Conservation (phyloP, 1,140 invertebrate genomes). For the Drosophila lacertosa region DNA sequence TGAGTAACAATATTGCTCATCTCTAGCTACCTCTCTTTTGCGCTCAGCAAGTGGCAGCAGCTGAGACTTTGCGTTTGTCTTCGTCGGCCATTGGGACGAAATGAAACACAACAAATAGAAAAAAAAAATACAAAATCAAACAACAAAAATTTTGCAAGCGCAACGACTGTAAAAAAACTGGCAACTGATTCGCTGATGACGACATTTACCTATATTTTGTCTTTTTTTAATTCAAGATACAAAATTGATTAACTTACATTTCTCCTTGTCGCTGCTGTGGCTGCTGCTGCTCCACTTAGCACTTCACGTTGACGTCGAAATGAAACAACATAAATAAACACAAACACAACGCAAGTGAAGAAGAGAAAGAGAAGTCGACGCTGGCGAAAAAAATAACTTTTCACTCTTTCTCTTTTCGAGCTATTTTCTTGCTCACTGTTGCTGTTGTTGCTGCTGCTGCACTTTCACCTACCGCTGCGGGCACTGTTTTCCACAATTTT, state of each 20-base stretch:
- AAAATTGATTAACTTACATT: constrained; percentile 48
- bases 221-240: constrained; percentile 28
- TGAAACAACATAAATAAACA: constrained; percentile 28
- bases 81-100: constrained; percentile 36
- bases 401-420: constrained; percentile 50
- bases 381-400: constrained; percentile 38
- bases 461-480: constrained; percentile 66
- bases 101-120: constrained; percentile 46
- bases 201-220: constrained; percentile 53
- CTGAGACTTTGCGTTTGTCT: constrained; percentile 41
- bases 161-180: constrained; percentile 34
- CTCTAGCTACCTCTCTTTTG: constrained; percentile 21
- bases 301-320: constrained; percentile 13
- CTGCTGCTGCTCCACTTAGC: constrained; percentile 33
- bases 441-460: constrained; percentile 46
- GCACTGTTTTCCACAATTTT: constrained; percentile 52
- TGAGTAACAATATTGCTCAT: constrained; percentile 17
- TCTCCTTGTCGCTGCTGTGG: constrained; percentile 16
- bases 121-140: constrained; percentile 60
- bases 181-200: constrained; percentile 50
- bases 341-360: constrained; percentile 23
- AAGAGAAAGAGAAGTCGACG: constrained; percentile 28
- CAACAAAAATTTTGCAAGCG: constrained; percentile 71
- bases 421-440: constrained; percentile 39
- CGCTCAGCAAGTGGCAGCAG: constrained; percentile 34